Conservation (phyloP, 2,888 invertebrate species). For the Xestia sexstrigata region DNA sequence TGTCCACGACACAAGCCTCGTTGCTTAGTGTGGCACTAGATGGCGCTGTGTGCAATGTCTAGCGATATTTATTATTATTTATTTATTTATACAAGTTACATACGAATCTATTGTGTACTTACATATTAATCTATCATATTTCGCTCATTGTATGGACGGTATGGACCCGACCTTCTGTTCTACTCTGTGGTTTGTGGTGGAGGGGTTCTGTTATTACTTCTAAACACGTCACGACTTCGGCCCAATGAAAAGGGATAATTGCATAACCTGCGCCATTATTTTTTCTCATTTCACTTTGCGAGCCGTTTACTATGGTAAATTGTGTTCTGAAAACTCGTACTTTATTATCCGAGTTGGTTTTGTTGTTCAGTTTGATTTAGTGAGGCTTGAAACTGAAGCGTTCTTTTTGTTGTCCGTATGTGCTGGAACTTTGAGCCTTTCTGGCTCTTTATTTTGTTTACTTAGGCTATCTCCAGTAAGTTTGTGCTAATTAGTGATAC, state of each 20-base stretch:
- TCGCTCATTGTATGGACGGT: neutral
- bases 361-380: slow-evolving; percentile 46
- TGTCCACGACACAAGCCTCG: too few relatives aligned
- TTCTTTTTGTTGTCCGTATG: slow-evolving; percentile 16
- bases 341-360: slow-evolving; percentile 51
- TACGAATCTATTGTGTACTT: neutral
- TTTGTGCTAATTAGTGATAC: neutral
- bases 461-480: neutral
- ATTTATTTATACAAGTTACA: too few relatives aligned
- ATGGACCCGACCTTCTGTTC: slow-evolving; percentile 5
- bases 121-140: too few relatives aligned
- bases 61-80: too few relatives aligned
- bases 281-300: slow-evolving; percentile 80
- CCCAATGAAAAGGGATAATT: slow-evolving; percentile 85
- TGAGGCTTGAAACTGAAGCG: slow-evolving; percentile 32
- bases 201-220: slow-evolving; percentile 58
- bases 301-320: slow-evolving; percentile 77
- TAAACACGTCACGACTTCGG: slow-evolving; percentile 63
- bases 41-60: too few relatives aligned
- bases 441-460: neutral
- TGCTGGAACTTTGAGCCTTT: neutral
- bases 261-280: slow-evolving; percentile 79
- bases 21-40: too few relatives aligned
- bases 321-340: slow-evolving; percentile 73
- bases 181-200: neutral